phyloP scores from a whole-genome alignment of 2,113 vertebrate species.

The Naja naja region DNA sequence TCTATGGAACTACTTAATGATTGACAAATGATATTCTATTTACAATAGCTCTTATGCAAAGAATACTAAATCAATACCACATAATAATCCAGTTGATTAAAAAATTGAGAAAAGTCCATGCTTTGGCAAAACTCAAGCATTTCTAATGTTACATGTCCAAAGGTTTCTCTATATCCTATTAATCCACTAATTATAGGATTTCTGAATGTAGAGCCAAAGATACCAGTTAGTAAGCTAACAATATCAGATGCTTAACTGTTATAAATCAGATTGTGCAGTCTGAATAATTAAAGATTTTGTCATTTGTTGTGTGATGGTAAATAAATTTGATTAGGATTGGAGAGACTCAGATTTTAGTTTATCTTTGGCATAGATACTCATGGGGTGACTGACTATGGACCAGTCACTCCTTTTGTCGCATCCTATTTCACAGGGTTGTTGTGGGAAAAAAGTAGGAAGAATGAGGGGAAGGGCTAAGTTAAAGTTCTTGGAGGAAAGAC shows the following conservation, averaged over 20 bases:
- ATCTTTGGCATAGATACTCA: not conserved
- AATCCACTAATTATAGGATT: not conserved
- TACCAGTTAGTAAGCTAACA: not conserved
- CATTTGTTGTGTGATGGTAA: not conserved
- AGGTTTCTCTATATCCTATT: not conserved
- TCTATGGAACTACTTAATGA: not conserved
- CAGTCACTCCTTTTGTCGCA: not conserved
- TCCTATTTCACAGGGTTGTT: not conserved
- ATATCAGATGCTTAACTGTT: not conserved
- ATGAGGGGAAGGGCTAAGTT: not conserved
- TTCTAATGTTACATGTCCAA: not conserved
- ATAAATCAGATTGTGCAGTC: not conserved
- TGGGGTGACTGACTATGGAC: not conserved
- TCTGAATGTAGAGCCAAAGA: not conserved
- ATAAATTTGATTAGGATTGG: not conserved
- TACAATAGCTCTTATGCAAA: not conserved
- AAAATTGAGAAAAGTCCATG: not conserved
- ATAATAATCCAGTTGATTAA: not conserved
- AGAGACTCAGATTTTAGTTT: not conserved
- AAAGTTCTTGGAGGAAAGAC: not conserved
- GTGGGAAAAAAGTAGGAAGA: not conserved
- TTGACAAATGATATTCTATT: not conserved
- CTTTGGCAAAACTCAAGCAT: not conserved
- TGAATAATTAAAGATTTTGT: not conserved
- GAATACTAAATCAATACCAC: not conserved